Evolutionary conservation across 1,140 invertebrate genomes (phyloP).

Genomic region (Drosophila bipectinata): DNA sequence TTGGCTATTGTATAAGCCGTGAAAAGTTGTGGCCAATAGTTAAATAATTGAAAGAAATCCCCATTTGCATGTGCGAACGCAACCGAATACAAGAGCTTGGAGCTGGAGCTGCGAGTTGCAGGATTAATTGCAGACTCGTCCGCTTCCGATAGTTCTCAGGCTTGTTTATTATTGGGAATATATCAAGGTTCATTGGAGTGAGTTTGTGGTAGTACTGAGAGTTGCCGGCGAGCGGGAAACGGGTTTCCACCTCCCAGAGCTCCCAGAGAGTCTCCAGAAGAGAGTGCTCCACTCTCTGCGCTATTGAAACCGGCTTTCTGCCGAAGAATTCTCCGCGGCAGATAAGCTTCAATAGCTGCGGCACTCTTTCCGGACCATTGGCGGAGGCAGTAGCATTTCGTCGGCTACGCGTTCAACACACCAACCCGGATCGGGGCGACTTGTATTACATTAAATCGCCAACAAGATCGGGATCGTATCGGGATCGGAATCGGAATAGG

Average conservation of each 20-base stretch:
- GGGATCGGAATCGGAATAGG: background rate
- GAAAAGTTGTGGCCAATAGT: constrained; percentile 45
- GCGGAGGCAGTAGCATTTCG: constrained; percentile 70
- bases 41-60: constrained; percentile 42
- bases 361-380: constrained; percentile 76
- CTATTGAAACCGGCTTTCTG: constrained; percentile 68
- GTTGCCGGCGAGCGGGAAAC: constrained; percentile 39
- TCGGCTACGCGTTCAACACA: constrained; percentile 63
- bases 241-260: constrained; percentile 39
- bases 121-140: constrained; percentile 45
- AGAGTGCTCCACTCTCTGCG: no score
- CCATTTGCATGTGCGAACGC: constrained; percentile 47
- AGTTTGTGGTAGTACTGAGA: constrained; percentile 11
- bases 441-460: constrained; percentile 18
- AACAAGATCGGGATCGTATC: constrained; percentile 12
- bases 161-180: constrained; percentile 50
- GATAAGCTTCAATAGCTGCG: constrained; percentile 56
- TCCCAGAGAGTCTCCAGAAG: constrained; percentile 3
- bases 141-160: constrained; percentile 49
- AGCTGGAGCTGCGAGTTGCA: constrained; percentile 12
- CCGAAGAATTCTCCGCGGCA: constrained; percentile 31
- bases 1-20: constrained; percentile 42
- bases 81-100: constrained; percentile 31
- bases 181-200: constrained; percentile 45
- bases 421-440: constrained; percentile 39